Evolutionary conservation across 2,888 invertebrate genomes (phyloP), one percentile per base, ranked within the genome.

Genomic region (Pammene fasciana): DNA sequence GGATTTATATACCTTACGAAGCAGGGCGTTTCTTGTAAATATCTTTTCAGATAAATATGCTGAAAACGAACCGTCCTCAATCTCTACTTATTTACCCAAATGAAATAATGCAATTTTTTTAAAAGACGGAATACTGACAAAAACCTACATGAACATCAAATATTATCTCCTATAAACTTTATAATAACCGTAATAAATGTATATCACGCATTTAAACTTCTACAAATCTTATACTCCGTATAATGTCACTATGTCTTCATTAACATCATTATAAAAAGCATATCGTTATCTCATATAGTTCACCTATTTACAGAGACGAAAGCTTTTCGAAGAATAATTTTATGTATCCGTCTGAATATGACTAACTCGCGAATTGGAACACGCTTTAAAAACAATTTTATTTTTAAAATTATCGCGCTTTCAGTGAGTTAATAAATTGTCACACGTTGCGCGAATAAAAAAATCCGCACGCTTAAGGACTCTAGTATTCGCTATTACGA

Each of bases 281-380:
- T 64, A 64, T 36, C 41, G 56, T 45, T 64, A 13, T 57, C 55
- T 62, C 56, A 14, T 65, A 67, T 70, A 62, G 73, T 74, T 74
- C 72, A 74, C 74, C 72, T 73, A 68, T 65, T 68, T 65, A 64
- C 57, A 64, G 45, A 46, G 7, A 48, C 68, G 34, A 61, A 26
- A 62, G 67, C 60, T 43, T 71, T 70, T 71, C 57, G 55, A 45
- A 26, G 65, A 73, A 66, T 65, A 72, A 67, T 72, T 72, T 68
- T 62, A 72, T 70, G 68, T 67, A 76, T 75, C 72, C 72, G 71
- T 65, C 71, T 72, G 59, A 65, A 54, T 67, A 70, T 71, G 73
- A 76, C 74, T 73, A 78, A 79, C 74, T 76, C 75, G 62, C 66
- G 71, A 79, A 75, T 77, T 78, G 74, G 77, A 74, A 70, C 77